Evolutionary conservation across 2,888 invertebrate genomes (phyloP).

Genomic region (Cephus sareptanus): DNA sequence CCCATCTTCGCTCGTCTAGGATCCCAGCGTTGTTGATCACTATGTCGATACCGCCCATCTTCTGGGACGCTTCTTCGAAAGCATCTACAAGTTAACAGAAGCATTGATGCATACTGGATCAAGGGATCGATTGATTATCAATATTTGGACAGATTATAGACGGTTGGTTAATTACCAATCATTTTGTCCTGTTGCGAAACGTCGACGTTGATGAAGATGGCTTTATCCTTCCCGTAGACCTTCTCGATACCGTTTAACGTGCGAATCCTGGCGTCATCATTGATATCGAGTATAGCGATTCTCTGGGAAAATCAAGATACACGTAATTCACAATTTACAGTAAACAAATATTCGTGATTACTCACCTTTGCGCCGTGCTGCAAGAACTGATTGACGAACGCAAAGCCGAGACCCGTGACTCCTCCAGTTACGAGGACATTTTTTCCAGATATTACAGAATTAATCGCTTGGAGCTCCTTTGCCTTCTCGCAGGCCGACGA

Average conservation of each 20-base stretch:
- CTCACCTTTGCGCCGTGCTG: slow-evolving; percentile 56
- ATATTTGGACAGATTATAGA: too few species aligned
- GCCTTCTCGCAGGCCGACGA: slow-evolving; percentile 52
- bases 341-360: neutral
- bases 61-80: slow-evolving; percentile 75
- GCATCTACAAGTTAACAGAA: slow-evolving; percentile 69
- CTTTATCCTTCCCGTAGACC: slow-evolving; percentile 45
- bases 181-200: slow-evolving; percentile 46
- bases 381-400: slow-evolving; percentile 55
- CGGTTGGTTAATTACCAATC: slow-evolving; percentile 35
- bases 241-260: slow-evolving; percentile 47
- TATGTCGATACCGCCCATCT: slow-evolving; percentile 78
- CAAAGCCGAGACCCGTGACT: slow-evolving; percentile 53
- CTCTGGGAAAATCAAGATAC: slow-evolving; percentile 34
- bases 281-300: slow-evolving; percentile 52
- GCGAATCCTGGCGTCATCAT: slow-evolving; percentile 36
- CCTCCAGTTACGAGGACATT: slow-evolving; percentile 59
- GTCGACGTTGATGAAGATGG: slow-evolving; percentile 49
- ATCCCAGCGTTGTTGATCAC: slow-evolving; percentile 85
- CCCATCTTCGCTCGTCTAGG: slow-evolving; percentile 81
- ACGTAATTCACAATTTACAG: neutral
- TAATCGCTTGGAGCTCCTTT: slow-evolving; percentile 53
- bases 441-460: slow-evolving; percentile 51
- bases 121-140: too few species aligned
- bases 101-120: too few species aligned